Conservation (phyloP, 2,888 invertebrate genomes). For the Pyrrhosoma nymphula region DNA sequence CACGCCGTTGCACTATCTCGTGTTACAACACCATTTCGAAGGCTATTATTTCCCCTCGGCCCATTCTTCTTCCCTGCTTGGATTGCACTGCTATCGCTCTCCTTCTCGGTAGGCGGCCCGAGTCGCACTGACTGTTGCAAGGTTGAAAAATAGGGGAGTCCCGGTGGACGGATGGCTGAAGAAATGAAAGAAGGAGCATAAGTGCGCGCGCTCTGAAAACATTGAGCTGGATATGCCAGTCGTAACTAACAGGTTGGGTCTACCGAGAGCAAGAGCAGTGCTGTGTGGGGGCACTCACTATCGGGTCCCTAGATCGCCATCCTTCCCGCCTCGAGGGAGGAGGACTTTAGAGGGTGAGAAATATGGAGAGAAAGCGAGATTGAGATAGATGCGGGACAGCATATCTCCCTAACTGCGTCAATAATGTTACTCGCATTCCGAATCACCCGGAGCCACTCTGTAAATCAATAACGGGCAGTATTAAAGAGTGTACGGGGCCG, state of each 20-base stretch:
- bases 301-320: neutral
- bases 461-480: slow-evolving; percentile 40
- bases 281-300: neutral
- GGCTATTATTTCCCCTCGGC: slow-evolving; percentile 10
- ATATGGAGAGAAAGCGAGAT: neutral
- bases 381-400: slow-evolving; percentile 17
- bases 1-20: slow-evolving; percentile 36
- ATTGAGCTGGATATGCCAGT: slow-evolving; percentile 55
- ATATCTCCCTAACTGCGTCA: neutral
- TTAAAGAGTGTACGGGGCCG: neutral
- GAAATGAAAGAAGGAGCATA: neutral
- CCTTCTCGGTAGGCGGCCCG: neutral
- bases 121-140: neutral
- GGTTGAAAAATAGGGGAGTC: slow-evolving; percentile 20
- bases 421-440: slow-evolving; percentile 35
- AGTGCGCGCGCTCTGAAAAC: slow-evolving; percentile 11
- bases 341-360: neutral
- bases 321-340: neutral
- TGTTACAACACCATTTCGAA: slow-evolving; percentile 31
- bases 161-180: neutral
- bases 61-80: neutral
- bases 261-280: neutral
- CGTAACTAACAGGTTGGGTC: slow-evolving; percentile 40
- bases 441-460: neutral
- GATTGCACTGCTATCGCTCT: neutral